Percentiles rank a stretch among this genome's conserved stretches.
Evolutionary conservation across 2,113 vertebrate species (phyloP).

Genomic region (Dasyurus viverrinus): DNA sequence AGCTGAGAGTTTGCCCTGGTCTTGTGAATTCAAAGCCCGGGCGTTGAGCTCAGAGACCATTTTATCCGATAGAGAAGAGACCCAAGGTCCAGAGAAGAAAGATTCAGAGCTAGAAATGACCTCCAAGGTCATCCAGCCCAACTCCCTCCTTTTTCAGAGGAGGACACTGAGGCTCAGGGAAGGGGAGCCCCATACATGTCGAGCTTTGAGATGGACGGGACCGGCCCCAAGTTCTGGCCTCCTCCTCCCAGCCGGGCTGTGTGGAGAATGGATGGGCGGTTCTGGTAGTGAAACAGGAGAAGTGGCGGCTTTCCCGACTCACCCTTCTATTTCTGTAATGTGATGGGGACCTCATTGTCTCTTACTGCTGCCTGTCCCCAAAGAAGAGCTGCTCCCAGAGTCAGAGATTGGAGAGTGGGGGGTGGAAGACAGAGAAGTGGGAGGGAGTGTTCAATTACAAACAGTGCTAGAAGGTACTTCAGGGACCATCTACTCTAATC

Average conservation of each 20-base stretch:
- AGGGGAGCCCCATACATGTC: neutral
- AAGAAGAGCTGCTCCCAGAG: neutral
- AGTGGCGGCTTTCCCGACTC: neutral
- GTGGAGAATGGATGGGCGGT: neutral
- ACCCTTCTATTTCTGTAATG: neutral
- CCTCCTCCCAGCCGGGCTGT: neutral
- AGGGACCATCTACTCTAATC: neutral
- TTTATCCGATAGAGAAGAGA: neutral
- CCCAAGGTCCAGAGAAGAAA: neutral
- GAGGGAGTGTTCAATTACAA: neutral
- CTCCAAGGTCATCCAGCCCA: neutral
- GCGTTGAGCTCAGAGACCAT: neutral
- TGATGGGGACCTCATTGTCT: neutral
- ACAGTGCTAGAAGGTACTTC: neutral
- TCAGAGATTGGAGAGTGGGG: neutral
- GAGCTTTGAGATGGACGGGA: neutral
- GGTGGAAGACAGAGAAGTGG: neutral
- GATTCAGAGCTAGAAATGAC: conserved; percentile 5
- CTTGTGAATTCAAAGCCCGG: neutral
- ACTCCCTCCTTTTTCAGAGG: neutral
- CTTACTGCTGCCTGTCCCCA: neutral
- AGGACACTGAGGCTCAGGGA: neutral
- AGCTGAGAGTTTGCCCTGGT: conserved; percentile 2
- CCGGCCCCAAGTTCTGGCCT: neutral
- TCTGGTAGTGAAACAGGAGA: neutral